Evolutionary conservation across 92 coral and sea anemone genomes (phyloP).

Genomic region (Phenganax marumi): DNA sequence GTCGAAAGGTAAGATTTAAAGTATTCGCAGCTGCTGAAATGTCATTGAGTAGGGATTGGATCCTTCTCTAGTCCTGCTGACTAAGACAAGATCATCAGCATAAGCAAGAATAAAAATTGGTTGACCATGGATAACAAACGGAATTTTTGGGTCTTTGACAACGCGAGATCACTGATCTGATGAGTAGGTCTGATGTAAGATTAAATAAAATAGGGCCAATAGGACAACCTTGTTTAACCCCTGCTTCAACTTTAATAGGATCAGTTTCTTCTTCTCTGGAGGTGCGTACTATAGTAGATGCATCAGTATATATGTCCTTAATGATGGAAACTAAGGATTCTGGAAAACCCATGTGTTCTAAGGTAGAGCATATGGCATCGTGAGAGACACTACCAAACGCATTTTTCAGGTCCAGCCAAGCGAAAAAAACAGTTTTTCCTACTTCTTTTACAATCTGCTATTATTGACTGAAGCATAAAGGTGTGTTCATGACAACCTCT

Average conservation of each 20-base stretch:
- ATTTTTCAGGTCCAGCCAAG: neutral
- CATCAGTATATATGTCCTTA: slow-evolving; percentile 15
- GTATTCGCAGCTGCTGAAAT: slow-evolving; percentile 19
- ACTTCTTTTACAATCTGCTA: neutral
- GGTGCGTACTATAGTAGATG: slow-evolving; percentile 26
- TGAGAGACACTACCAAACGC: slow-evolving; percentile 20
- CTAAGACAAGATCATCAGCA: slow-evolving; percentile 42
- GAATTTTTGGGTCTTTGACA: neutral
- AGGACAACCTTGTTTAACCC: slow-evolving; percentile 44
- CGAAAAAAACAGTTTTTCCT: neutral
- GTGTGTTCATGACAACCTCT: neutral
- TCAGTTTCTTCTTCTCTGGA: neutral
- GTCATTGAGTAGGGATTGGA: slow-evolving; percentile 27
- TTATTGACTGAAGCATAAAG: neutral
- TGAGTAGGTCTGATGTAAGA: slow-evolving; percentile 34
- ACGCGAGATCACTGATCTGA: neutral
- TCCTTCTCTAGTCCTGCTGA: slow-evolving; percentile 25
- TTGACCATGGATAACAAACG: neutral
- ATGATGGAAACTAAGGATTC: neutral
- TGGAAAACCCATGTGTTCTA: slow-evolving; percentile 27
- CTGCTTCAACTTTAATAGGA: slow-evolving; percentile 15
- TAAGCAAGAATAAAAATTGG: slow-evolving; percentile 34
- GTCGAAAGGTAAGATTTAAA: slow-evolving; percentile 22
- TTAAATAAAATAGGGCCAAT: slow-evolving; percentile 25
- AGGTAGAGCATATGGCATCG: neutral